Evolutionary conservation across 2,888 invertebrate genomes (phyloP).

Genomic region (Drosophila fulvimacula): DNA sequence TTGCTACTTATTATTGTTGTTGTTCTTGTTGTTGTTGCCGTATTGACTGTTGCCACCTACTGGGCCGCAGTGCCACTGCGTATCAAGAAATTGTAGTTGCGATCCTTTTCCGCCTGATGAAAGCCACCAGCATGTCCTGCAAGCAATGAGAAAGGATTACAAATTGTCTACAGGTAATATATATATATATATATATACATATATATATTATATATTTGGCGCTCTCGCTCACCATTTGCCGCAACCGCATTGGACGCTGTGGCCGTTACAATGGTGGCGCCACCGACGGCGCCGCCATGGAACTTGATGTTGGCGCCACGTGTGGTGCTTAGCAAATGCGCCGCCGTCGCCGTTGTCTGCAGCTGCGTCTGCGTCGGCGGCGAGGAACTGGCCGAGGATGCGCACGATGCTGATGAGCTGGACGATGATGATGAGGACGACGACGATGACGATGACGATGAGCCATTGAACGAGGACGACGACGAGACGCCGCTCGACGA

Average conservation of each 20-base stretch:
- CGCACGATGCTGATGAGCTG: constrained; percentile 54
- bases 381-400: constrained; percentile 63
- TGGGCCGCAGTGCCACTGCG: constrained; percentile 73
- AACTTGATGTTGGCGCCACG: constrained; percentile 56
- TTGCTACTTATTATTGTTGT: constrained; percentile 17
- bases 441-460: constrained; percentile 51
- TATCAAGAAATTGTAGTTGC: constrained; percentile 69
- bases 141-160: background rate
- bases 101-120: constrained; percentile 73
- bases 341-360: constrained; percentile 20
- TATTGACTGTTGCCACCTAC: constrained; percentile 20
- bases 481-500: constrained; percentile 84
- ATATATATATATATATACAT: too few relatives aligned
- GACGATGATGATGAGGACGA: constrained; percentile 54
- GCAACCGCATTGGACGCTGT: constrained; percentile 60
- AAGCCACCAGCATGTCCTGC: constrained; percentile 52
- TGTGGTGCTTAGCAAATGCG: constrained; percentile 56
- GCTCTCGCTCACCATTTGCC: constrained; percentile 68
- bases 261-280: constrained; percentile 68
- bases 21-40: constrained; percentile 19
- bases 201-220: too few relatives aligned
- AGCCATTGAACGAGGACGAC: constrained; percentile 74
- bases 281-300: constrained; percentile 43
- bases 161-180: background rate
- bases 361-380: constrained; percentile 65